Evolutionary conservation across 2,113 vertebrate genomes (phyloP).

Genomic region (Callionymus lyra): DNA sequence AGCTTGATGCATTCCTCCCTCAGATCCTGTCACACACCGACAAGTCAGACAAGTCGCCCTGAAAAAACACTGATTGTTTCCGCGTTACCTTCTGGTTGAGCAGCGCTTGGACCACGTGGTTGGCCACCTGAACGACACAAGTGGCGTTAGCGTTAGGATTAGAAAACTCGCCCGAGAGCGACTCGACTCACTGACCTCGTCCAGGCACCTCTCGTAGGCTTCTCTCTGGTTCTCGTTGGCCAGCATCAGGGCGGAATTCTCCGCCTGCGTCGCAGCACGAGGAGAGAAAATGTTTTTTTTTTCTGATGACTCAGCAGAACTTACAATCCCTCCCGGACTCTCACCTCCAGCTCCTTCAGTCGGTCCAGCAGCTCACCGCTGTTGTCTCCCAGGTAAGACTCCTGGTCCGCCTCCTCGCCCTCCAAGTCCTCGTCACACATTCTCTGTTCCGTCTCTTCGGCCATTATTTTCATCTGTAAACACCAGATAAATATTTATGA

Average conservation of each 20-base stretch:
- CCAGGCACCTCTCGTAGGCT: slow-evolving; percentile 87
- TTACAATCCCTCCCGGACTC: not conserved
- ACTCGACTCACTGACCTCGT: slow-evolving; percentile 71
- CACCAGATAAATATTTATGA: too few species aligned
- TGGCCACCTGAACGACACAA: slow-evolving; percentile 75
- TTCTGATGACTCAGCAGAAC: not conserved
- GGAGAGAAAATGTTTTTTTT: too few species aligned
- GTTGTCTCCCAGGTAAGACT: slow-evolving; percentile 67
- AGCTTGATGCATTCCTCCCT: slow-evolving; percentile 94
- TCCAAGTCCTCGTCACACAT: slow-evolving; percentile 62
- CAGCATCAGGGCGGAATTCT: slow-evolving; percentile 82
- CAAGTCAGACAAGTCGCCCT: not conserved
- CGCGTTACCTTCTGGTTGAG: slow-evolving; percentile 86
- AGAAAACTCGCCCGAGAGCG: not conserved
- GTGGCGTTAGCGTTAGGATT: too few species aligned
- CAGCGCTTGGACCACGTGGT: slow-evolving; percentile 90
- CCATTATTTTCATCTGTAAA: slow-evolving; percentile 63
- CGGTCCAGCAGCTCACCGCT: slow-evolving; percentile 68
- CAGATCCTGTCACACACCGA: slow-evolving; percentile 70
- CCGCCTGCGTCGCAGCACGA: slow-evolving; percentile 64
- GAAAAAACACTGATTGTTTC: not conserved
- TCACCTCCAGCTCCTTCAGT: slow-evolving; percentile 67
- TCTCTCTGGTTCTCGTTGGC: slow-evolving; percentile 93
- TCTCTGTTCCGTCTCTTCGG: slow-evolving; percentile 63
- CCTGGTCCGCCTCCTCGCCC: slow-evolving; percentile 61